Conservation (phyloP, 2,888 invertebrate species). For the Caenorhabditis imperialis region DNA sequence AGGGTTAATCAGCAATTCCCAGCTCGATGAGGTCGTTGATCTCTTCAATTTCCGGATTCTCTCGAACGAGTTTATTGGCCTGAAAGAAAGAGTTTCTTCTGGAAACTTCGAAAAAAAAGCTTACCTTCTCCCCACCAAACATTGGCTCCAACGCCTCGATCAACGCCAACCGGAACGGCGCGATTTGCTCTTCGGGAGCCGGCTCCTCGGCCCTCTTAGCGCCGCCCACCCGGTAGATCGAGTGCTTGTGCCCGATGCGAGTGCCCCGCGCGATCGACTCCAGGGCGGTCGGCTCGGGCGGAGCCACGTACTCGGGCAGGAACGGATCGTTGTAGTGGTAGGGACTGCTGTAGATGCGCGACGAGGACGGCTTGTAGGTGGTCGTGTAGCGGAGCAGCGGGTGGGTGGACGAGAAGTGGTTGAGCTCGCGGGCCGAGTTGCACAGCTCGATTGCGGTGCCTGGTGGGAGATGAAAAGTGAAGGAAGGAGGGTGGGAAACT, state of each 20-base stretch:
- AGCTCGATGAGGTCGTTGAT: constrained; percentile 37
- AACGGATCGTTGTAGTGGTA: constrained; percentile 47
- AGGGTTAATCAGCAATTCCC: constrained; percentile 11
- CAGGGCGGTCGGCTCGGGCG: constrained; percentile 27
- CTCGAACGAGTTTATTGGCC: constrained; percentile 11
- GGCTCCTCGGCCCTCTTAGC: constrained; percentile 1
- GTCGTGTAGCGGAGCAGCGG: neutral
- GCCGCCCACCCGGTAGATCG: constrained; percentile 49
- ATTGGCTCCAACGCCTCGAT: constrained; percentile 34
- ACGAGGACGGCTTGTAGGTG: neutral
- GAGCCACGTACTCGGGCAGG: constrained; percentile 51
- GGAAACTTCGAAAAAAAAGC: no score
- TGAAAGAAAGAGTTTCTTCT: neutral
- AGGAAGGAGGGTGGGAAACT: no score
- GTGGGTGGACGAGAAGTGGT: constrained; percentile 9
- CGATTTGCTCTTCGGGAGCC: constrained; percentile 4
- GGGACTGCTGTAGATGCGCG: constrained; percentile 19
- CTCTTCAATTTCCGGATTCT: constrained; percentile 18
- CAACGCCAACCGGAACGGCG: constrained; percentile 13
- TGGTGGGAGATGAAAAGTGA: no score
- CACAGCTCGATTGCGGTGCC: constrained; percentile 36
- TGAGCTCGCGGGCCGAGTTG: constrained; percentile 35
- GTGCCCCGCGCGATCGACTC: constrained; percentile 16
- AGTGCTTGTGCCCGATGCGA: constrained; percentile 44
- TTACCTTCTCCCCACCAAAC: constrained; percentile 25